Conservation (phyloP, 2,888 invertebrate genomes). For the Tuberolachnus salignus region DNA sequence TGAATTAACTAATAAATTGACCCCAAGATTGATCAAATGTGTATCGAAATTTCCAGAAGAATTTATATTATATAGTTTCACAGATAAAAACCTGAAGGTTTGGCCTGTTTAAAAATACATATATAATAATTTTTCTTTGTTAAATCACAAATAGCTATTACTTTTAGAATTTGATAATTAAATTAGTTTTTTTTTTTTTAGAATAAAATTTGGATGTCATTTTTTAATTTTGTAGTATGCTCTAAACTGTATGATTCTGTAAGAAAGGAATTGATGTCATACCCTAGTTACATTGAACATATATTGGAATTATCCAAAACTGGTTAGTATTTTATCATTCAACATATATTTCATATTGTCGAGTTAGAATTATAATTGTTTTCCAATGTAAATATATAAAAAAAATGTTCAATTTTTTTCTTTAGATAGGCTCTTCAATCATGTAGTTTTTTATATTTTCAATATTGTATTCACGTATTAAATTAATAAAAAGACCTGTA, state of each 20-base stretch:
- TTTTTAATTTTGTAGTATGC: constrained; percentile 41
- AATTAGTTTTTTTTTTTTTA: constrained; percentile 13
- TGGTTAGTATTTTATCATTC: constrained; percentile 23
- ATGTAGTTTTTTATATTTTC: too few relatives aligned
- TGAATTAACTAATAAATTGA: constrained; percentile 6
- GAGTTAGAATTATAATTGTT: not conserved
- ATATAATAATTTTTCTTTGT: too few relatives aligned
- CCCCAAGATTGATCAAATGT: constrained; percentile 21
- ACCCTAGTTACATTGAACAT: not conserved
- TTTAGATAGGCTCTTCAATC: too few relatives aligned
- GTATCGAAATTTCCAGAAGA: constrained; percentile 31
- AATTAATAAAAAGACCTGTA: too few relatives aligned
- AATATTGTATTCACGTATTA: too few relatives aligned
- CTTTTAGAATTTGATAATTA: too few relatives aligned
- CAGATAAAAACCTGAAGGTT: constrained; percentile 36
- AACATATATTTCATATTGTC: not conserved
- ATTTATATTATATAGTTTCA: constrained; percentile 3
- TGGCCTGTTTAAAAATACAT: not conserved
- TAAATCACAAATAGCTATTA: too few relatives aligned
- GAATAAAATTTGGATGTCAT: constrained; percentile 37
- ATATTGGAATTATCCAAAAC: constrained; percentile 25
- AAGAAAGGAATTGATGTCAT: not conserved
- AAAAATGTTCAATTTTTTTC: too few relatives aligned
- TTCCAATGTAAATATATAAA: too few relatives aligned
- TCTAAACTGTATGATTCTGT: not conserved